These are phyloP conservation scores for Gracilinanus agilis DNA, from an alignment of 2,113 vertebrate species.

Conservation along the genomic window DNA sequence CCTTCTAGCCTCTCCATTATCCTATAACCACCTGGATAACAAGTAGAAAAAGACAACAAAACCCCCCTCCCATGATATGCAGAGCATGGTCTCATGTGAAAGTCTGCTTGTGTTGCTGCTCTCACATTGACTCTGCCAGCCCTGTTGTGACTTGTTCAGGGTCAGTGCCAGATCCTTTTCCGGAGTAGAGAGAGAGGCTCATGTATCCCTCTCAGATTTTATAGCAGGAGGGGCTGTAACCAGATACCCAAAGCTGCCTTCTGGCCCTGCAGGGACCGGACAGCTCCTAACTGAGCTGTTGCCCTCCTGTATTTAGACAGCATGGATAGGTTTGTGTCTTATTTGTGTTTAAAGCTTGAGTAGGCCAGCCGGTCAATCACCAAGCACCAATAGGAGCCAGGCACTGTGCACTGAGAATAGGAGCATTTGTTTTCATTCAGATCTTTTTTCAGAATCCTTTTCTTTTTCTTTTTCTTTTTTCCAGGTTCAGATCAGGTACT, in stretches of 20 bases:
- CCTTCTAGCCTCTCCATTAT: neutral
- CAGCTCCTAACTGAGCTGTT: neutral
- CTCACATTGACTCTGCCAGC: neutral
- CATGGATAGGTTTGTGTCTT: neutral
- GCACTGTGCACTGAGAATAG: neutral
- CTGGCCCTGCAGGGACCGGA: neutral
- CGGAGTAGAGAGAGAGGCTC: neutral
- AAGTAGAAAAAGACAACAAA: neutral
- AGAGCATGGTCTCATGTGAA: neutral
- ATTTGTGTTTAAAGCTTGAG: neutral
- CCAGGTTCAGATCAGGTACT: neutral
- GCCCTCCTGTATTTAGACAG: neutral
- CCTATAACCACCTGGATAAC: neutral
- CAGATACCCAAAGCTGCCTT: neutral
- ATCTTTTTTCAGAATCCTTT: neutral
- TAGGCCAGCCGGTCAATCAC: neutral
- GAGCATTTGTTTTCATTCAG: neutral
- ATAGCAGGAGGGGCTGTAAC: neutral
- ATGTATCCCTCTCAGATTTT: constrained; percentile 1
- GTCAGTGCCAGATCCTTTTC: neutral
- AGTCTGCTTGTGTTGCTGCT: neutral
- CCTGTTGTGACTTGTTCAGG: neutral
- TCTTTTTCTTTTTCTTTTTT: neutral
- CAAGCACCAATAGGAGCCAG: neutral
- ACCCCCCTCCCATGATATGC: neutral